Evolutionary conservation across 2,113 vertebrate genomes (phyloP), one percentile per base, ranked within the genome.

Genomic region (Steatornis caripensis): DNA sequence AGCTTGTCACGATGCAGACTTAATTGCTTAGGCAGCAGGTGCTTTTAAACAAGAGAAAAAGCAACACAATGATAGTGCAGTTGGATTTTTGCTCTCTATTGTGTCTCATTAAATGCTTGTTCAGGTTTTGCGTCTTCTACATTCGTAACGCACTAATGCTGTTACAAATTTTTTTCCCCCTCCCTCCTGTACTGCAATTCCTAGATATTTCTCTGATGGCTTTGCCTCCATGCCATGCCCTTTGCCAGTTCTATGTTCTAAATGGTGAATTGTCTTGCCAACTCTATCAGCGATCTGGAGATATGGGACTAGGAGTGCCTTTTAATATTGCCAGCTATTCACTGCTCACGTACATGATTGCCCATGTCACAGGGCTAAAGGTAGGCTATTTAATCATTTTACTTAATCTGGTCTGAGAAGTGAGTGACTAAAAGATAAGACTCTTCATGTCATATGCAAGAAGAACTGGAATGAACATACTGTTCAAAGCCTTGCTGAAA

Each of bases 301-400:
- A 99, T 83, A 99, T 99, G 98, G 99, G 99, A 26, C 98, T 99
- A 19, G 99, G 99, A 5, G 99, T 99, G 55, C 99, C 99, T 43
- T 99, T 99, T 97, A 99, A 99, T 95, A 99, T 99, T 18, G 99
- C 99, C 97, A 99, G 99, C 98, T 99, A 99, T 8, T 98, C 99
- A 14, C 97, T 99, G 55, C 99, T 99, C 32, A 99, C 99, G 2
- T 99, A 99, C 97, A 99, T 99, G 99, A 99, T 99, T 12, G 99
- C 99, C 32, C 99, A 99, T 90, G 97, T 99, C 96, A 99, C 99
- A 4, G 99, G 98, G 75, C 98, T 99, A 32, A 98, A 99, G 99
- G 99, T 99, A 96, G 22, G 96, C 26, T 89, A 8, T 27, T 48
- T 32, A 32, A 65, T 71, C 0, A 17, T 93, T 93, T 89, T 60